A percentile compares a stretch with the other conserved stretches of the same genome.
phyloP scores from a whole-genome alignment of 2,888 invertebrate genomes.

The Neoaliturus tenellus region DNA sequence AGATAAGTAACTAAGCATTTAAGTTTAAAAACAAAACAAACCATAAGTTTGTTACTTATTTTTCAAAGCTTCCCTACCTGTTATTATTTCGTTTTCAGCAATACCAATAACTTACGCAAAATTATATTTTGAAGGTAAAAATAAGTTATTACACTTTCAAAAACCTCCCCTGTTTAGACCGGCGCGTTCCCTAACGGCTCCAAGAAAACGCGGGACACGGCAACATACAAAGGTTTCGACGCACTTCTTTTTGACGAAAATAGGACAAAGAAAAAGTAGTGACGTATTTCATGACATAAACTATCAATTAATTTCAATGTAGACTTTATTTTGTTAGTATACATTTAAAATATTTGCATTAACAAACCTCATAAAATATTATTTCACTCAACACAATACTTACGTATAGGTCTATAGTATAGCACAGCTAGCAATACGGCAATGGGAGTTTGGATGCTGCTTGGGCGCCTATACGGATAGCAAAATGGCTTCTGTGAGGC shows the following conservation, averaged over 20 bases:
- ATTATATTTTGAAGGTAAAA: not conserved
- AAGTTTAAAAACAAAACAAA: too few species aligned
- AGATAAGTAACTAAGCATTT: too few species aligned
- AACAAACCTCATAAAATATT: not conserved
- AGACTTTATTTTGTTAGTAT: not conserved
- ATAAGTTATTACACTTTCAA: not conserved
- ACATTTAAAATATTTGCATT: not conserved
- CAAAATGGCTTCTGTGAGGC: slow-evolving; percentile 58
- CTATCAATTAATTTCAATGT: slow-evolving; percentile 58
- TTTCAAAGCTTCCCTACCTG: too few species aligned
- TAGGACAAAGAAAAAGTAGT: slow-evolving; percentile 64
- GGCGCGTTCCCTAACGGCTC: slow-evolving; percentile 7
- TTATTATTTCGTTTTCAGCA: too few species aligned
- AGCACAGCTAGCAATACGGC: slow-evolving; percentile 25
- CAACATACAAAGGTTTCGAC: slow-evolving; percentile 60
- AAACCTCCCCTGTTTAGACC: not conserved
- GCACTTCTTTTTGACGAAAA: slow-evolving; percentile 57
- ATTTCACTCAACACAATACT: slow-evolving; percentile 24
- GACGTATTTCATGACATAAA: slow-evolving; percentile 67
- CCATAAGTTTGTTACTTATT: too few species aligned
- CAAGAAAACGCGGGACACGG: slow-evolving; percentile 55
- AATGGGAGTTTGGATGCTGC: not conserved
- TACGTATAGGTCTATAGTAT: slow-evolving; percentile 39
- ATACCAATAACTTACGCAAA: too few species aligned
- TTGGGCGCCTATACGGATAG: slow-evolving; percentile 22